Percentiles rank a stretch among this genome's conserved stretches.
Evolutionary conservation across 1,140 invertebrate genomes (phyloP).

Genomic region (Drosophila erecta): DNA sequence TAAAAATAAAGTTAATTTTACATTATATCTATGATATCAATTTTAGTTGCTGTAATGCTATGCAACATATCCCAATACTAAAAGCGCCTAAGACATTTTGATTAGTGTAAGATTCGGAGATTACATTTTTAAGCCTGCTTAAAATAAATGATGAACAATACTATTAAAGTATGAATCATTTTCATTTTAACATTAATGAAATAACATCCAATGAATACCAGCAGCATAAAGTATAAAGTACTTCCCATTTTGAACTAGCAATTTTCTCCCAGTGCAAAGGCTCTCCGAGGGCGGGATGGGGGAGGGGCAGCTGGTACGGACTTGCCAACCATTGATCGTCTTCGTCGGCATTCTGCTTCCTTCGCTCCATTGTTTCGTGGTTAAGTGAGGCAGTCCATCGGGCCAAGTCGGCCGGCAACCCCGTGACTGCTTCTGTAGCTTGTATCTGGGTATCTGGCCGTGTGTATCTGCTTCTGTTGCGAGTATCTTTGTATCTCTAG

Average conservation of each 20-base stretch:
- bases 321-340: slow-evolving; percentile 73
- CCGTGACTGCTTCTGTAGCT: slow-evolving; percentile 36
- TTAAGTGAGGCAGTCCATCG: slow-evolving; percentile 68
- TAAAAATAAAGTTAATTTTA: no score
- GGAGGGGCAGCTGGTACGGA: slow-evolving; percentile 15
- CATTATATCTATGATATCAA: no score
- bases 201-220: no score
- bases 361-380: slow-evolving; percentile 79
- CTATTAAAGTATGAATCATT: no score
- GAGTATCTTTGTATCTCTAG: slow-evolving; percentile 31
- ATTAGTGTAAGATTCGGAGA: no score
- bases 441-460: slow-evolving; percentile 30
- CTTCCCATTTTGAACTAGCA: neutral
- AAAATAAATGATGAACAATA: no score
- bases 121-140: no score
- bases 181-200: no score
- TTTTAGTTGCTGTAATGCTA: no score
- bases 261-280: slow-evolving; percentile 16
- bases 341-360: slow-evolving; percentile 72
- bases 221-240: no score
- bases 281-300: slow-evolving; percentile 3
- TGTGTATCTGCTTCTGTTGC: slow-evolving; percentile 47
- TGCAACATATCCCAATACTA: no score
- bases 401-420: slow-evolving; percentile 36
- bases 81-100: no score